Conservation (phyloP, 2,113 vertebrate species). For the Dolichotis patagonum region DNA sequence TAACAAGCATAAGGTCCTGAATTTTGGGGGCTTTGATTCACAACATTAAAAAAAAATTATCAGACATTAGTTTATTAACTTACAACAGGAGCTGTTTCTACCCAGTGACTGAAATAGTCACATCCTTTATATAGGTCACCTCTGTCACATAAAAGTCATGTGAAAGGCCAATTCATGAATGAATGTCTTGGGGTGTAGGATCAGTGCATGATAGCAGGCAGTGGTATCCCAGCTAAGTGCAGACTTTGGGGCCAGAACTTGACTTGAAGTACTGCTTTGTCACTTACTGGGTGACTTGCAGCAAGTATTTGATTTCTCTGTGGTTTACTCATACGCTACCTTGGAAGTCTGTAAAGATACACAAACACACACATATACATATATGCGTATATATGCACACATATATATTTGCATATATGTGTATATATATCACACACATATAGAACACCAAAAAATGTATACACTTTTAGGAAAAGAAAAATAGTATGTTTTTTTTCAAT, state of each 20-base stretch:
- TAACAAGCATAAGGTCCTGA: not conserved
- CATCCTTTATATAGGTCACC: not conserved
- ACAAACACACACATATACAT: too few relatives aligned
- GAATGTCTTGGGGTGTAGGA: not conserved
- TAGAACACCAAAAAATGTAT: too few relatives aligned
- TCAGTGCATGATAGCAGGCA: not conserved
- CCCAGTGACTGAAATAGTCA: not conserved
- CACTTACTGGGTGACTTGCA: not conserved
- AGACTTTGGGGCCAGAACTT: not conserved
- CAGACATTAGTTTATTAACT: constrained; percentile 3
- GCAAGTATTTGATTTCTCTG: constrained; percentile 23
- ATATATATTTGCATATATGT: too few relatives aligned
- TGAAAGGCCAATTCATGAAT: not conserved
- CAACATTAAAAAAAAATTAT: not conserved
- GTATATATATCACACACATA: too few relatives aligned
- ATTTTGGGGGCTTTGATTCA: not conserved
- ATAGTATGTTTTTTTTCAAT: not conserved
- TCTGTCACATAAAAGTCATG: not conserved
- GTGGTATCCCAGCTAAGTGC: not conserved
- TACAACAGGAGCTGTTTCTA: not conserved
- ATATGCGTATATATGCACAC: too few relatives aligned
- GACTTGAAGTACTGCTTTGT: not conserved
- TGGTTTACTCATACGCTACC: not conserved
- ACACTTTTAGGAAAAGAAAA: not conserved
- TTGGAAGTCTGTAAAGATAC: not conserved